These are phyloP conservation scores for Morpho deidamia DNA, from an alignment of 2,888 invertebrate species.

Conservation along the genomic window DNA sequence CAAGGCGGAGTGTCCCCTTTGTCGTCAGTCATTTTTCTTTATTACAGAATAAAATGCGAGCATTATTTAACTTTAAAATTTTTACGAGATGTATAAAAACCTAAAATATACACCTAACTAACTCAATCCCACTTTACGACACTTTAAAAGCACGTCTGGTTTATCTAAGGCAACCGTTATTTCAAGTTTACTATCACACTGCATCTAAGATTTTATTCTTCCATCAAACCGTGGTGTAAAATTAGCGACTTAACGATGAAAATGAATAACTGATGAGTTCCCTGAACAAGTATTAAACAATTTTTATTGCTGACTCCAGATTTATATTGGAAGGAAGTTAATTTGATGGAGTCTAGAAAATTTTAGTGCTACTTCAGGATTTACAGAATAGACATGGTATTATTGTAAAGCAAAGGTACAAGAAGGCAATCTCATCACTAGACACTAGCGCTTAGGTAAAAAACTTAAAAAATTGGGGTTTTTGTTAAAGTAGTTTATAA, in stretches of 20 bases:
- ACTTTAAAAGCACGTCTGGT: constrained; percentile 13
- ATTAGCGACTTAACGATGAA: constrained; percentile 55
- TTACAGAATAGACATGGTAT: no score
- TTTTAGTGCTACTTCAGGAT: no score
- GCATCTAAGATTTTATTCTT: constrained; percentile 38
- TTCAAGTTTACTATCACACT: constrained; percentile 15
- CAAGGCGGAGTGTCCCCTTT: no score
- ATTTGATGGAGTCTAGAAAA: not conserved
- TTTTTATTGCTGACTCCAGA: not conserved
- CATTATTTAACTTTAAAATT: not conserved
- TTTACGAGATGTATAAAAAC: not conserved
- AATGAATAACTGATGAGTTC: constrained; percentile 66
- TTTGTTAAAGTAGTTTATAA: no score
- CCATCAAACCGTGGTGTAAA: constrained; percentile 42
- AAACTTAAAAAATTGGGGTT: no score
- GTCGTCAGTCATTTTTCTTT: no score
- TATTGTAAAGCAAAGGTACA: no score
- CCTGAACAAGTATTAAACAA: constrained; percentile 53
- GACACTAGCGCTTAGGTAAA: no score
- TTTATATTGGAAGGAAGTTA: not conserved
- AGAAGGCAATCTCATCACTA: no score
- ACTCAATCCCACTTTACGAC: constrained; percentile 7
- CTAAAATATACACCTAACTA: not conserved
- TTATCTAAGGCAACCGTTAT: constrained; percentile 6
- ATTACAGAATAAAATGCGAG: no score